phyloP scores from a whole-genome alignment of 2,797 vertebrate species.

The Podarcis lilfordi region DNA sequence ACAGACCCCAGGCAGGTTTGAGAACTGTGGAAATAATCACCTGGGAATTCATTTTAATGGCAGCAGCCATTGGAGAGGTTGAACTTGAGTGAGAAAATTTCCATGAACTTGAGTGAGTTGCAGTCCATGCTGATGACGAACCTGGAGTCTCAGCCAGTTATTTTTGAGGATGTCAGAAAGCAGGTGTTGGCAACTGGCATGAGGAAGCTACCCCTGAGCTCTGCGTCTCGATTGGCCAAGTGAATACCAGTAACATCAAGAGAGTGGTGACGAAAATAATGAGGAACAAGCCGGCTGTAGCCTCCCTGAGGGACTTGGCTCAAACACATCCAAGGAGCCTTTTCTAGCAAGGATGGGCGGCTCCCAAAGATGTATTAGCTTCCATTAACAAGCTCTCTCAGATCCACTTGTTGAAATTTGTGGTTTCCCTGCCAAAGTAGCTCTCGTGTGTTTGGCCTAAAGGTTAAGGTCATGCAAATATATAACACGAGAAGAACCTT shows the following conservation, averaged over 20 bases:
- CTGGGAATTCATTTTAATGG: slow-evolving; percentile 94
- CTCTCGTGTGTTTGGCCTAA: too few relatives aligned
- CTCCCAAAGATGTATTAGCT: slow-evolving; percentile 89
- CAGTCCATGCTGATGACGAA: slow-evolving; percentile 99
- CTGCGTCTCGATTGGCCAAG: slow-evolving; percentile 89
- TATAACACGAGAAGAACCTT: too few relatives aligned
- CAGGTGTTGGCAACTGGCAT: slow-evolving; percentile 93
- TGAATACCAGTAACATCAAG: slow-evolving; percentile 88
- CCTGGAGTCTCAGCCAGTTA: slow-evolving; percentile 93
- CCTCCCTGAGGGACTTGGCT: slow-evolving; percentile 88
- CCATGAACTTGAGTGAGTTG: slow-evolving; percentile 72
- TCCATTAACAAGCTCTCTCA: slow-evolving; percentile 79
- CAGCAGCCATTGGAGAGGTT: slow-evolving; percentile 87
- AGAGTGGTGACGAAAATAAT: slow-evolving; percentile 92
- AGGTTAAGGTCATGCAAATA: too few relatives aligned
- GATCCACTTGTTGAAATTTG: too few relatives aligned
- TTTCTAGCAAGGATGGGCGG: slow-evolving; percentile 91
- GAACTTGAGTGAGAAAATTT: slow-evolving; percentile 93
- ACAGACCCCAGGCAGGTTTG: slow-evolving; percentile 94
- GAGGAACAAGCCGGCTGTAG: slow-evolving; percentile 90
- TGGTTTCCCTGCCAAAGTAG: neutral
- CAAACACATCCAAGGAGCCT: slow-evolving; percentile 91
- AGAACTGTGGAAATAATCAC: slow-evolving; percentile 98
- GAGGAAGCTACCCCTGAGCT: slow-evolving; percentile 94
- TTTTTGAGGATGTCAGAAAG: slow-evolving; percentile 96